Evolutionary conservation across 2,797 vertebrate species (phyloP).

Genomic region (Sebastes variabilis): DNA sequence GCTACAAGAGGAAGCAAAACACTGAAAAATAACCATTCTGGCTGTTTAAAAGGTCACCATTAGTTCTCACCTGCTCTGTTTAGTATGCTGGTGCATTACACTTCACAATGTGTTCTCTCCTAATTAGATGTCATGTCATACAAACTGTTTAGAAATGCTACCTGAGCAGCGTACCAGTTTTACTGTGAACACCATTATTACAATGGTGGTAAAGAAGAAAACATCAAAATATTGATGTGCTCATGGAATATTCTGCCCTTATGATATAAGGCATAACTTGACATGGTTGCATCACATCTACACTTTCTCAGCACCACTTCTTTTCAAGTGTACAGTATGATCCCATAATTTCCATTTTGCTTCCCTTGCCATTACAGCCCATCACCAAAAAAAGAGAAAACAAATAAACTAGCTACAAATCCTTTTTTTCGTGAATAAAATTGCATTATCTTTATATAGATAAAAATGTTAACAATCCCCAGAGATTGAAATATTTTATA

Average conservation of each 20-base stretch:
- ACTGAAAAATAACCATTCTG: constrained; percentile 57
- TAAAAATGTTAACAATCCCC: constrained; percentile 81
- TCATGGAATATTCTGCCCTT: constrained; percentile 71
- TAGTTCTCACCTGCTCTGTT: constrained; percentile 32
- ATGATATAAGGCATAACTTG: constrained; percentile 61
- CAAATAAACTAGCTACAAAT: constrained; percentile 64
- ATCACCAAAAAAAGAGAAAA: constrained; percentile 65
- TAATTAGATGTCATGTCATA: constrained; percentile 47
- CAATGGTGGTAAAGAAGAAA: constrained; percentile 65
- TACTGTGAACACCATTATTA: constrained; percentile 63
- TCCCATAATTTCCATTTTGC: constrained; percentile 58
- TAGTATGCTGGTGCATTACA: constrained; percentile 56
- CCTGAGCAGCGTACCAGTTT: constrained; percentile 40
- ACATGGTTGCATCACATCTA: constrained; percentile 62
- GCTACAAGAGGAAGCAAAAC: constrained; percentile 36
- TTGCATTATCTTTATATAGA: constrained; percentile 81
- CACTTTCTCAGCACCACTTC: constrained; percentile 31
- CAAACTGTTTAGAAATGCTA: constrained; percentile 58
- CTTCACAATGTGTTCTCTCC: constrained; percentile 35
- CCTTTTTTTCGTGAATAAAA: constrained; percentile 70
- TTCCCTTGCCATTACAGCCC: constrained; percentile 57
- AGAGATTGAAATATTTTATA: constrained; percentile 77
- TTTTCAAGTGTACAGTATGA: constrained; percentile 70
- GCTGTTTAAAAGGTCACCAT: constrained; percentile 47
- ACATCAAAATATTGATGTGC: constrained; percentile 67